phyloP scores from a whole-genome alignment of 2,797 vertebrate genomes.

The Ambastaia sidthimunki region DNA sequence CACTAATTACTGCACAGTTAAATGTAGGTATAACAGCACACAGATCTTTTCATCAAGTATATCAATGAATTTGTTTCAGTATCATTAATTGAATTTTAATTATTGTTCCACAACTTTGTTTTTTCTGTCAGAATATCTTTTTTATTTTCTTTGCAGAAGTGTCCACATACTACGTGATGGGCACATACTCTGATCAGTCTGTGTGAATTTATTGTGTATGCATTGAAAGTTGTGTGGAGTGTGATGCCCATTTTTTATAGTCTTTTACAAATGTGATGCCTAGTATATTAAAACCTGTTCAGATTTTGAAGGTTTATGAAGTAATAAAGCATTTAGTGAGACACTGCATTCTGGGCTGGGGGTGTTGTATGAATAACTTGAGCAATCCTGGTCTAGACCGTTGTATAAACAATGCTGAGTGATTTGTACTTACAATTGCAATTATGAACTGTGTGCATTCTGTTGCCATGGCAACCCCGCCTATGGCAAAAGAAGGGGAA shows the following conservation, averaged over 20 bases:
- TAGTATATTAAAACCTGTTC: not conserved
- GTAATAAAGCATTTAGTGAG: no score
- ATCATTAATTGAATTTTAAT: not conserved
- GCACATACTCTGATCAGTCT: no score
- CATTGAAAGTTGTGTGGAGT: no score
- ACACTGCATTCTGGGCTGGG: not conserved
- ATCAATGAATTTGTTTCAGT: not conserved
- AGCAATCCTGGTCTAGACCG: constrained; percentile 11
- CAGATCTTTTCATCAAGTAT: not conserved
- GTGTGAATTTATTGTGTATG: no score
- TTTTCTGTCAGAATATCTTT: no score
- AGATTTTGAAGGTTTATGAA: not conserved
- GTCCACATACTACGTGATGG: no score
- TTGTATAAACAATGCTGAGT: constrained; percentile 18
- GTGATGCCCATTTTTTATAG: not conserved
- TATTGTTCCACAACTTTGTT: not conserved
- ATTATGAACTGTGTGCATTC: constrained; percentile 25
- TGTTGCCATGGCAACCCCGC: constrained; percentile 17
- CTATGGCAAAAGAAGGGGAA: constrained; percentile 7
- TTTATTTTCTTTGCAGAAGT: no score
- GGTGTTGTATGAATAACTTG: not conserved
- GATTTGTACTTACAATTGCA: constrained; percentile 15
- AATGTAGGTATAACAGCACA: not conserved
- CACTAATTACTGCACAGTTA: constrained; percentile 16
- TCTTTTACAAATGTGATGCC: not conserved